Conservation (phyloP, 1,140 invertebrate species). For the Antheraea mylitta region DNA sequence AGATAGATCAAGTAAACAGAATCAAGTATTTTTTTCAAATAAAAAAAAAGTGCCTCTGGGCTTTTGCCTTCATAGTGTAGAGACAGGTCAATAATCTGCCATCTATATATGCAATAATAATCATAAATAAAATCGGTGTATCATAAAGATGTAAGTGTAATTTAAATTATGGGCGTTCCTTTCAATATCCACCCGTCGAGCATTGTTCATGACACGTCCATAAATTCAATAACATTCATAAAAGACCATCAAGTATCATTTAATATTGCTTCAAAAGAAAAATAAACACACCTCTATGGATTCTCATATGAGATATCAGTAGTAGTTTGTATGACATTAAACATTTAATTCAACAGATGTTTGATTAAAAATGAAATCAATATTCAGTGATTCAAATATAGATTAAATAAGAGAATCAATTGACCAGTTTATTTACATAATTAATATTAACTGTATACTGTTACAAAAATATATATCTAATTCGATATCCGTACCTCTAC, state of each 20-base stretch:
- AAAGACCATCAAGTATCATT: constrained; percentile 20
- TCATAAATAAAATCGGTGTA: not conserved
- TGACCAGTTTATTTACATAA: constrained; percentile 45
- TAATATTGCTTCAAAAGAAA: constrained; percentile 26
- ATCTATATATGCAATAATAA: not conserved
- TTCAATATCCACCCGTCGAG: constrained; percentile 9
- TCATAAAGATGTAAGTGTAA: constrained; percentile 2
- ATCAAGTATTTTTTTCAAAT: too few species aligned
- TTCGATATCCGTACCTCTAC: constrained; percentile 35
- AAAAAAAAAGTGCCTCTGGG: not conserved
- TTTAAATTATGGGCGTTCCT: not conserved
- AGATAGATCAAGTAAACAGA: too few species aligned
- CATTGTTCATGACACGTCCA: constrained; percentile 16
- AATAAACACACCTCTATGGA: constrained; percentile 25
- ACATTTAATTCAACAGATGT: too few species aligned
- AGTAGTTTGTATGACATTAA: too few species aligned
- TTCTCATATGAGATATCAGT: not conserved
- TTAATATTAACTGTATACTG: constrained; percentile 30
- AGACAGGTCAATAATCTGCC: not conserved
- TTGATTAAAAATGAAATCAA: too few species aligned
- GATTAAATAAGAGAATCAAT: too few species aligned
- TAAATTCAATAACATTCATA: constrained; percentile 5
- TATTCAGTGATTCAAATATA: too few species aligned
- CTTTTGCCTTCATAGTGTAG: not conserved
- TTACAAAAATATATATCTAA: not conserved